Evolutionary conservation across 2,888 invertebrate species (phyloP).

Genomic region (Synergus itoensis): DNA sequence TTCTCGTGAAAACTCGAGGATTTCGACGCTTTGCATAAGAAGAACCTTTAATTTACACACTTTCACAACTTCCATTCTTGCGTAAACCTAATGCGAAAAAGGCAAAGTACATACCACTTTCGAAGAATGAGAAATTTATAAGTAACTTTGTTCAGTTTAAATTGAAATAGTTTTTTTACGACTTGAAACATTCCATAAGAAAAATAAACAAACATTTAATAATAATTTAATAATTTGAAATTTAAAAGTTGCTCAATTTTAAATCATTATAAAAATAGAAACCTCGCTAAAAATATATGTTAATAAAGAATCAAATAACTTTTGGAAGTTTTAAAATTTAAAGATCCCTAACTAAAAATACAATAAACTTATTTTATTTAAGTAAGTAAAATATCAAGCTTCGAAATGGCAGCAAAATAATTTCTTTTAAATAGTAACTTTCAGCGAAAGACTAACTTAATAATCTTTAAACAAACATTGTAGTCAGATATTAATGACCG

Average conservation of each 20-base stretch:
- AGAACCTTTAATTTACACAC: constrained; percentile 32
- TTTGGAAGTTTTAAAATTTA: no score
- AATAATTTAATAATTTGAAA: no score
- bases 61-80: constrained; percentile 26
- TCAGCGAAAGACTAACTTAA: constrained; percentile 64
- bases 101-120: neutral
- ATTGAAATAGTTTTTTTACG: neutral
- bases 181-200: neutral
- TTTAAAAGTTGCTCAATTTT: no score
- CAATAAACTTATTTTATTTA: no score
- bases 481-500: constrained; percentile 70
- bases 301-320: no score
- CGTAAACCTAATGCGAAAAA: constrained; percentile 20
- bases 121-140: constrained; percentile 7
- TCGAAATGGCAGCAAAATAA: neutral
- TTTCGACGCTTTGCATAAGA: constrained; percentile 36
- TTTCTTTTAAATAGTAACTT: neutral
- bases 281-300: no score
- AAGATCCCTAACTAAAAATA: no score
- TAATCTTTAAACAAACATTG: constrained; percentile 70
- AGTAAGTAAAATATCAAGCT: neutral
- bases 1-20: constrained; percentile 20
- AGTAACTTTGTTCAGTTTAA: neutral
- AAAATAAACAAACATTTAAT: no score
- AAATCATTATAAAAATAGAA: no score